These are phyloP conservation scores for Ardeotis arabs DNA, from an alignment of 2,113 vertebrate genomes.

Conservation along the genomic window DNA sequence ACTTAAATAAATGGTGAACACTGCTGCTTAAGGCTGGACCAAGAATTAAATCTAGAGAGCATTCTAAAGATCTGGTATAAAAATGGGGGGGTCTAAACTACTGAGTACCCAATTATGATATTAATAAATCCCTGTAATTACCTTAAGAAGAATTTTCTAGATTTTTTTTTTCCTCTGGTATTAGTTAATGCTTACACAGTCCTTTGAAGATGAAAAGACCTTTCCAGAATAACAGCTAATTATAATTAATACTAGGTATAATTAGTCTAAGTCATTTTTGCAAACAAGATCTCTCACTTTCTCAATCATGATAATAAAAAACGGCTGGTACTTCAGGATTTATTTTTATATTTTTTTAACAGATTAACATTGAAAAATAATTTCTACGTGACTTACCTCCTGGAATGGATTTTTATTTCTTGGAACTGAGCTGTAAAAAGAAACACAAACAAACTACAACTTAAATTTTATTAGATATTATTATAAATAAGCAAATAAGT, in stretches of 20 bases:
- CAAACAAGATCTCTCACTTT: background rate
- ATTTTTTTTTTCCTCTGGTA: background rate
- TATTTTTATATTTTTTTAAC: background rate
- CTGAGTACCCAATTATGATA: background rate
- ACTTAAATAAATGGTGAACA: background rate
- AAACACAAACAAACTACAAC: conserved; percentile 35
- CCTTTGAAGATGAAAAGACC: conserved; percentile 3
- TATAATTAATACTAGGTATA: background rate
- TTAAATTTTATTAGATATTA: background rate
- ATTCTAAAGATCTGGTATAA: background rate
- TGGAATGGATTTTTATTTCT: conserved; percentile 99
- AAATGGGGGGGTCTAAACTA: background rate
- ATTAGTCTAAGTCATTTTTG: conserved; percentile 1
- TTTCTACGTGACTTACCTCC: conserved; percentile 82
- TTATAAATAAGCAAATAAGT: background rate
- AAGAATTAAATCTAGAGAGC: background rate
- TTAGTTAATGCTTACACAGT: background rate
- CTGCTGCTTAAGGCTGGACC: background rate
- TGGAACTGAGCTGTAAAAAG: conserved; percentile 89
- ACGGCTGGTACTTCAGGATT: background rate
- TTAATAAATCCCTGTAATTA: background rate
- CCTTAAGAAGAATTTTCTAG: background rate
- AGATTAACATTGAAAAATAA: background rate
- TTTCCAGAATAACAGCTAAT: background rate
- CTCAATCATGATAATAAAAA: background rate